Percentiles rank a stretch among this genome's conserved stretches.
Evolutionary conservation across 2,113 vertebrate species (phyloP).

Genomic region (Notothenia rossii): DNA sequence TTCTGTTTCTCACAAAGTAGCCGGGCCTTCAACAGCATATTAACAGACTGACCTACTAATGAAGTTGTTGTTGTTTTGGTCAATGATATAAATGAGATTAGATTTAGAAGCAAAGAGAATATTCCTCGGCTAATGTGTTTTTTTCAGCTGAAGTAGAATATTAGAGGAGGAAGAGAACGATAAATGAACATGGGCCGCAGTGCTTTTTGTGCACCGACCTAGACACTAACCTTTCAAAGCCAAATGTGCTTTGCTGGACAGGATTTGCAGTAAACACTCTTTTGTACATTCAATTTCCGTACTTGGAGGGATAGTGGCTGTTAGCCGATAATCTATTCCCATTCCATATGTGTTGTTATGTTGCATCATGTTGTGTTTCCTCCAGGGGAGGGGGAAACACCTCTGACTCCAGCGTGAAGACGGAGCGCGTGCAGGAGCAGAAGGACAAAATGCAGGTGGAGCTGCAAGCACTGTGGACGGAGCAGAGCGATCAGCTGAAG

Average conservation of each 20-base stretch:
- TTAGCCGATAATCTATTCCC: background rate
- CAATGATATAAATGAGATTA: slow-evolving; percentile 41
- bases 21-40: slow-evolving; percentile 27
- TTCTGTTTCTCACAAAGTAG: slow-evolving; percentile 32
- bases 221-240: slow-evolving; percentile 18
- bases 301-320: background rate
- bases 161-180: slow-evolving; percentile 31
- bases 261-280: slow-evolving; percentile 10
- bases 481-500: slow-evolving; percentile 83
- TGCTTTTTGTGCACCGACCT: slow-evolving; percentile 1
- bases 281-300: background rate
- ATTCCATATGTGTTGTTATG: slow-evolving; percentile 1
- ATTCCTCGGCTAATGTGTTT: slow-evolving; percentile 50
- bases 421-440: slow-evolving; percentile 81
- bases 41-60: slow-evolving; percentile 39
- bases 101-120: slow-evolving; percentile 53
- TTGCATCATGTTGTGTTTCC: slow-evolving; percentile 19
- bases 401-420: slow-evolving; percentile 19
- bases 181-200: slow-evolving; percentile 27
- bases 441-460: slow-evolving; percentile 88
- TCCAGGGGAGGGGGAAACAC: slow-evolving; percentile 59
- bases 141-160: slow-evolving; percentile 30
- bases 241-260: background rate
- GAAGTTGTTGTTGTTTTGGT: slow-evolving; percentile 63
- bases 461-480: slow-evolving; percentile 83